These are phyloP conservation scores for Hermodice carunculata DNA, from an alignment of 2,888 invertebrate genomes.

Conservation along the genomic window DNA sequence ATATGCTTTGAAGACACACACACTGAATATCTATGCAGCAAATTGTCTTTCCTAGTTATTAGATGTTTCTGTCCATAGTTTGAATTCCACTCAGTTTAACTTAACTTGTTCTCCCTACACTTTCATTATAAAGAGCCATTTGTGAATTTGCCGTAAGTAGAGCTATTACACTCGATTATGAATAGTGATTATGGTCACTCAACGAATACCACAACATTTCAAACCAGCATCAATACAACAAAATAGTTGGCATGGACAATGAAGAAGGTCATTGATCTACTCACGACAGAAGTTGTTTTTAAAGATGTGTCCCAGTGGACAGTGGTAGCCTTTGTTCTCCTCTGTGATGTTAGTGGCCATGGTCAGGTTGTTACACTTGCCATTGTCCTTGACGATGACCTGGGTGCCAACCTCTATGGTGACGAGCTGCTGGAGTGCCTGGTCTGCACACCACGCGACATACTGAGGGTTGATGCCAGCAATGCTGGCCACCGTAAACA, in stretches of 20 bases:
- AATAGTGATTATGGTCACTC: too few relatives aligned
- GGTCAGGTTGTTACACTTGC: neutral
- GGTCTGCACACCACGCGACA: slow-evolving; percentile 7
- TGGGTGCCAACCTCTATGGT: neutral
- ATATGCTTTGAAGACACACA: too few relatives aligned
- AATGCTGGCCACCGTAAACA: slow-evolving; percentile 7
- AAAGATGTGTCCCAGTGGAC: slow-evolving; percentile 19
- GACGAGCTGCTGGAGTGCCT: neutral
- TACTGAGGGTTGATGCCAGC: slow-evolving; percentile 7
- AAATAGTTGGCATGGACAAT: neutral
- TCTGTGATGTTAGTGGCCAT: neutral
- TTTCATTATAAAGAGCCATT: too few relatives aligned
- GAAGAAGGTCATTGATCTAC: neutral
- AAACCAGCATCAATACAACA: too few relatives aligned
- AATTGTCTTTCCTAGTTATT: too few relatives aligned
- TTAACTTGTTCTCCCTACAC: too few relatives aligned
- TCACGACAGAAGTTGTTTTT: slow-evolving; percentile 21
- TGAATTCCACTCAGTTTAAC: too few relatives aligned
- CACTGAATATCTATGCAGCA: too few relatives aligned
- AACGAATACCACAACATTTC: too few relatives aligned
- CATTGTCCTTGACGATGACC: neutral
- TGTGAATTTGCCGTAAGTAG: too few relatives aligned
- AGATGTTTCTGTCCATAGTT: too few relatives aligned
- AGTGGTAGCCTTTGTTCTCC: slow-evolving; percentile 7
- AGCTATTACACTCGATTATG: too few relatives aligned